A percentile compares a stretch with the other conserved stretches of the same genome.
Conservation (phyloP, 2,888 invertebrate genomes). For the Tholera decimalis region DNA sequence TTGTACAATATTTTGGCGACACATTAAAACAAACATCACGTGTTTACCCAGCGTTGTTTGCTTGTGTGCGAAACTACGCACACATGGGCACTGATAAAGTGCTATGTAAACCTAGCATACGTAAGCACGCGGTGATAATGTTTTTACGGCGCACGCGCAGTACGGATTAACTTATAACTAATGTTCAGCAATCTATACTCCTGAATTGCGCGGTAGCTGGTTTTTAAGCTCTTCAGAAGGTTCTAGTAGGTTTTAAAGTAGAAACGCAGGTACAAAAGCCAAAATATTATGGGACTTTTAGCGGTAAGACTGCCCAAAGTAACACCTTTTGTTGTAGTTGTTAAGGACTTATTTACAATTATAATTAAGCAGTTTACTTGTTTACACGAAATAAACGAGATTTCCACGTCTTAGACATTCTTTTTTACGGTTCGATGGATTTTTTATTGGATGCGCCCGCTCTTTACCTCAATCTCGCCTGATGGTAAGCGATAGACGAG, state of each 20-base stretch:
- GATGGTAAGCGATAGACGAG: too few relatives aligned
- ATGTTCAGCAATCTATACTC: slow-evolving; percentile 50
- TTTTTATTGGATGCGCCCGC: too few relatives aligned
- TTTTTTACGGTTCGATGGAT: too few relatives aligned
- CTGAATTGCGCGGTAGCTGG: slow-evolving; percentile 34
- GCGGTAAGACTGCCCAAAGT: too few relatives aligned
- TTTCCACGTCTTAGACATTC: not conserved
- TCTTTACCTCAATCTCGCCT: too few relatives aligned
- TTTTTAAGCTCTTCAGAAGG: slow-evolving; percentile 13
- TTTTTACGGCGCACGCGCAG: slow-evolving; percentile 51
- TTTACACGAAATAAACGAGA: not conserved
- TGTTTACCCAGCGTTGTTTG: slow-evolving; percentile 40
- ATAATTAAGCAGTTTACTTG: not conserved
- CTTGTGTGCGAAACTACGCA: slow-evolving; percentile 37
- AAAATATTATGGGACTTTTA: not conserved
- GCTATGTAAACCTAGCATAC: slow-evolving; percentile 64
- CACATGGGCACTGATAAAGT: slow-evolving; percentile 59
- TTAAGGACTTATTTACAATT: too few relatives aligned
- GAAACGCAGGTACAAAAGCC: not conserved
- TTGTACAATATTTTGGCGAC: slow-evolving; percentile 52
- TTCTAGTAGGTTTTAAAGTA: slow-evolving; percentile 20
- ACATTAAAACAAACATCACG: slow-evolving; percentile 43
- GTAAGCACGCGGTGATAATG: slow-evolving; percentile 55
- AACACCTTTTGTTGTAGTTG: not conserved
- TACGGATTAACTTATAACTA: slow-evolving; percentile 51